A percentile compares a stretch with the other conserved stretches of the same genome.
Evolutionary conservation across 2,888 invertebrate species (phyloP).

Genomic region (Belgica antarctica): DNA sequence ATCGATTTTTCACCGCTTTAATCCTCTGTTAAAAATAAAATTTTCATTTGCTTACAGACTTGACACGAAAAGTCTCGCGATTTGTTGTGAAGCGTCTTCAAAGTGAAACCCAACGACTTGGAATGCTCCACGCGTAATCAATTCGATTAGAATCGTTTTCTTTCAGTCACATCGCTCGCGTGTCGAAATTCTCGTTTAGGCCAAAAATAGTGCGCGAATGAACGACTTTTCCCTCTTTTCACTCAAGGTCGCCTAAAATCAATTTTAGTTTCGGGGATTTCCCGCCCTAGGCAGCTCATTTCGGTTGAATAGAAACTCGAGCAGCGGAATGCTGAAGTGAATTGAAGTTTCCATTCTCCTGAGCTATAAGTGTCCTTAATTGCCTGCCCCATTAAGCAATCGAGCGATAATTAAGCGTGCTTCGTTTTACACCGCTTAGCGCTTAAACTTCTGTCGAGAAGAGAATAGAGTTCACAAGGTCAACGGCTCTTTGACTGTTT

Average conservation of each 20-base stretch:
- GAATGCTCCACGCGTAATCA: background rate
- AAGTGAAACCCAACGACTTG: no score
- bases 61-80: background rate
- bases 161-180: background rate
- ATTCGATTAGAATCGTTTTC: background rate
- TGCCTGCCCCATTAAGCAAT: background rate
- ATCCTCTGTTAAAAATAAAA: background rate
- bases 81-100: no score
- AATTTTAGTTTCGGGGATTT: no score
- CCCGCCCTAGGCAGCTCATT: background rate
- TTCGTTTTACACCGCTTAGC: no score
- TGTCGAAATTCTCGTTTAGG: background rate
- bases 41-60: background rate
- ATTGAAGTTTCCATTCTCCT: background rate
- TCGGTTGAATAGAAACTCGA: no score
- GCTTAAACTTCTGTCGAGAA: no score
- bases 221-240: background rate
- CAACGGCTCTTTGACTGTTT: no score
- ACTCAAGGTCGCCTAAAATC: background rate
- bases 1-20: constrained; percentile 2
- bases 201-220: background rate
- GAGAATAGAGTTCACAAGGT: no score
- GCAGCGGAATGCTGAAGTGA: background rate
- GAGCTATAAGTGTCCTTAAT: background rate
- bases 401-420: no score